Evolutionary conservation across 2,113 vertebrate species (phyloP), one percentile per base, ranked within the genome.

Genomic region (Furnarius figulus): DNA sequence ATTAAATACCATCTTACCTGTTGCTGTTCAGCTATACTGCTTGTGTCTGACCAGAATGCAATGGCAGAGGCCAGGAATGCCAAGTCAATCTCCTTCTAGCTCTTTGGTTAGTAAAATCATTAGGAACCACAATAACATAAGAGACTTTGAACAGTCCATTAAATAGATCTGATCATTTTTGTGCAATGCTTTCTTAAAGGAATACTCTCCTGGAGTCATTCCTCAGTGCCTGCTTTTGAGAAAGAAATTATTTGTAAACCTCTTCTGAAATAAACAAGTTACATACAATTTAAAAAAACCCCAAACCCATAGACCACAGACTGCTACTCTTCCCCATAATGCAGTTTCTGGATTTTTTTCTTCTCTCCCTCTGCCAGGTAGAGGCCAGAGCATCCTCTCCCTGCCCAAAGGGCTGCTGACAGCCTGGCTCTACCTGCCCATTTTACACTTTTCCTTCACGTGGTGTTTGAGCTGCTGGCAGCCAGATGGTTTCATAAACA

Each of bases 401-500:
- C 39, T 31, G 6, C 53, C 49, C 58, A 30, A 37, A 56, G 71
- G 35, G 37, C 56, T 56, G 55, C 67, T 90, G 56, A 82, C 30
- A 35, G 61, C 58, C 68, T 0, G 0, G 31, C 30, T 63, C 23
- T 70, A 14, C 46, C 65, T 85, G 52, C 28, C 73, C 7, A 5
- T 1, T 59, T 95, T 70, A 18, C 56, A 20, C 70, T 84, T 68
- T 13, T 40, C 44, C 31, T 86, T 75, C 17, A 9, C 1, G 0
- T 3, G 17, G 23, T 18, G 24, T 52, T 75, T 6, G 12, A 85
- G 83, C 31, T 8, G 63, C 93, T 94, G 87, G 47, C 92, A 84
- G 82, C 82, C 92, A 94, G 90, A 85, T 94, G 85, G 82, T 93
- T 93, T 94, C 85, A 66, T 80, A 84, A 94, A 93, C 27, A 93